Evolutionary conservation across 2,113 vertebrate genomes (phyloP).

Genomic region (Microcebus ravelobensis): DNA sequence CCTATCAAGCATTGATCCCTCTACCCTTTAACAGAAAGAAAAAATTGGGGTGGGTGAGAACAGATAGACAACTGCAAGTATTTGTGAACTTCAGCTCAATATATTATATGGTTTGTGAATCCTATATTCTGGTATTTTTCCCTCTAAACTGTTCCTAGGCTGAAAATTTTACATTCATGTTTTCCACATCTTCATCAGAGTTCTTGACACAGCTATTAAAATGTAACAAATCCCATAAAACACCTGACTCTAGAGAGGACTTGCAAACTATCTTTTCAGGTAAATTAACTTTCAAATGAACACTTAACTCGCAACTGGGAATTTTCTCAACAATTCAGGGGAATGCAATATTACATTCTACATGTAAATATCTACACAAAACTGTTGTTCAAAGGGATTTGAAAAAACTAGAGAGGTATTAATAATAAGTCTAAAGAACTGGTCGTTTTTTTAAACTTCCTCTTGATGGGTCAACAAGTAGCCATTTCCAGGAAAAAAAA

Average conservation of each 20-base stretch:
- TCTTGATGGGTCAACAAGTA: constrained; percentile 11
- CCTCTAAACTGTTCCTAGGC: not conserved
- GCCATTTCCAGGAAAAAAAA: constrained; percentile 20
- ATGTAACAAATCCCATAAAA: not conserved
- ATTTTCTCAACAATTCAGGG: not conserved
- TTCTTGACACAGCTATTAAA: constrained; percentile 49
- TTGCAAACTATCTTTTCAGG: not conserved
- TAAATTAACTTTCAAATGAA: constrained; percentile 58
- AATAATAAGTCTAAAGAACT: not conserved
- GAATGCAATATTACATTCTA: not conserved
- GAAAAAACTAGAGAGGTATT: not conserved
- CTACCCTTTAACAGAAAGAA: not conserved
- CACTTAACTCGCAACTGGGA: not conserved
- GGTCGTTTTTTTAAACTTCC: not conserved
- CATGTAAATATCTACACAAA: not conserved
- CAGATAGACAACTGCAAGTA: not conserved
- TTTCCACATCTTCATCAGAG: constrained; percentile 9
- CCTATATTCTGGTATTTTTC: not conserved
- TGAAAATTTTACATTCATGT: constrained; percentile 10
- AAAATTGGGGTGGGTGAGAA: not conserved
- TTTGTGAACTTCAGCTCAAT: not conserved
- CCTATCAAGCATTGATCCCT: not conserved
- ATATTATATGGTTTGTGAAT: not conserved
- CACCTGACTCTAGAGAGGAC: not conserved
- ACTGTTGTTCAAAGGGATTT: not conserved